Evolutionary conservation across 2,888 invertebrate genomes (phyloP), one percentile per base, ranked within the genome.

Genomic region (Oscheius sp.): DNA sequence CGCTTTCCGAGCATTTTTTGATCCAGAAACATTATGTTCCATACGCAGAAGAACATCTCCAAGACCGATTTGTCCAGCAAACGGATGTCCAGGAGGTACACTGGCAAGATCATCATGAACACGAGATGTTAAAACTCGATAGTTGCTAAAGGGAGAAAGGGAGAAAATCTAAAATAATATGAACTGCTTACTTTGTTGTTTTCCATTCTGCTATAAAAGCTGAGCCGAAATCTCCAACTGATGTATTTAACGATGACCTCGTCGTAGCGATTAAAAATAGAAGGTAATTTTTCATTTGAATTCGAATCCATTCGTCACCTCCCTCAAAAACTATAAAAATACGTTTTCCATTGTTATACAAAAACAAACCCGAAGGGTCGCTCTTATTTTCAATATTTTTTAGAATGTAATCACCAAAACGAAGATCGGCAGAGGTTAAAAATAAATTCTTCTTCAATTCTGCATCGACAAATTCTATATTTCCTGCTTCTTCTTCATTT

Each of bases 281-380:
- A 2, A 91, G 85, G 76, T 91, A 91, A 25, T 85, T 76, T 73
- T 86, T 85, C 81, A 97, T 97, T 89, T 98, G 97, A 69, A 95
- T 93, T 80, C 98, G 91, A 78, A 98, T 93, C 98, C 98, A 99
- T 82, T 94, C 93, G 88, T 98, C 97, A 27, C 96, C 95, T 64
- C 98, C 98, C 89, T 94, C 94, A 93, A 93, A 94, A 25, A 92
- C 91, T 91, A 53, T 7, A 64, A 25, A 64, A 46, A 46, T 18
- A 1, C 9, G 35, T 35, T 35, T 35, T 35, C n/a, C n/a, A n/a
- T n/a, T 35, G 35, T 3, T 35, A 6, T 35, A 35, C 35, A 35
- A 35, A 41, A 70, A 59, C 53, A 16, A 12, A 69, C 70, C 29
- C 5, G 68, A 71, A 21, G 73, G 73, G 18, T 76, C 78, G 58